Evolutionary conservation across 2,888 invertebrate genomes (phyloP).

Genomic region (Lobophora halterata): DNA sequence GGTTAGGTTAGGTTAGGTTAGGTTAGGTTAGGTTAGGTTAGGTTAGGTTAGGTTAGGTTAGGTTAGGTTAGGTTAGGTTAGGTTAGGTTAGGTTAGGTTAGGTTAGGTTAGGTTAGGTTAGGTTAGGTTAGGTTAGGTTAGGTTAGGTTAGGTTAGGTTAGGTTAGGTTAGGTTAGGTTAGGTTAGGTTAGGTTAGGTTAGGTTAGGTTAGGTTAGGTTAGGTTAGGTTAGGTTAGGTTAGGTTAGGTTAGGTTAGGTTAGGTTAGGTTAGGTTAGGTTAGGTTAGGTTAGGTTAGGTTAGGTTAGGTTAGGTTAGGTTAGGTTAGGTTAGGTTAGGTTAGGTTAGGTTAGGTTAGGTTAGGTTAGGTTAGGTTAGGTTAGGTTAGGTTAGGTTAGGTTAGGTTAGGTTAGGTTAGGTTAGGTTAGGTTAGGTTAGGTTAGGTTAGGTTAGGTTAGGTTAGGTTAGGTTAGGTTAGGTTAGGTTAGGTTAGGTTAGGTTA

Average conservation of each 20-base stretch:
- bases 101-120: neutral
- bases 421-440: constrained; percentile 16
- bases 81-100: constrained; percentile 1
- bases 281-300: constrained; percentile 11
- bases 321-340: constrained; percentile 14
- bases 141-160: neutral
- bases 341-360: constrained; percentile 14
- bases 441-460: constrained; percentile 10
- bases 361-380: constrained; percentile 12
- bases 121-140: neutral
- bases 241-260: constrained; percentile 14
- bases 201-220: constrained; percentile 14
- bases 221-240: constrained; percentile 14
- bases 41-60: constrained; percentile 12
- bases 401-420: constrained; percentile 13
- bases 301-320: constrained; percentile 14
- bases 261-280: constrained; percentile 14
- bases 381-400: constrained; percentile 16
- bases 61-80: constrained; percentile 12
- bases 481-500: too few relatives aligned
- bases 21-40: constrained; percentile 12
- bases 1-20: constrained; percentile 11
- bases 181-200: constrained; percentile 14
- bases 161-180: constrained; percentile 9
- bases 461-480: constrained; percentile 4